Base-by-base conservation (phyloP, 1,140 invertebrate genomes). In the Bombyx mandarina region DNA sequence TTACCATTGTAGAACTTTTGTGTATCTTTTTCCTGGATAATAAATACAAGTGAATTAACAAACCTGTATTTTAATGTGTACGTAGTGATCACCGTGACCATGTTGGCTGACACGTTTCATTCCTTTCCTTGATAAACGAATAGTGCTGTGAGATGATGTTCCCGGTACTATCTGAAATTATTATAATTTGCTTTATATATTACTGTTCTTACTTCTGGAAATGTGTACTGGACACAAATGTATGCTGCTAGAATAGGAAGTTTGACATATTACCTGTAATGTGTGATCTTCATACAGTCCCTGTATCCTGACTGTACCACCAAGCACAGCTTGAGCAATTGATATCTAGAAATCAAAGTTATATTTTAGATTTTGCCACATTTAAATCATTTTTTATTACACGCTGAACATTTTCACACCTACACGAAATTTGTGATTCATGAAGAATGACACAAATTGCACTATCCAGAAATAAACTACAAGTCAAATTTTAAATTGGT, bases 31-130 rank as follows among this genome's bases (percentile, higher is more conserved):
- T 45, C 45, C 45, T 10, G 10, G 10, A 7, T 8, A 45, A 8
- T 45, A 45, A 45, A 10, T 7, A 7, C 45, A 8, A 8, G 26
- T 9, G 1, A 51, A 35, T 10, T 10, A 26, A 55, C 61, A 46
- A 56, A 92, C 88, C 69, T 91, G 90, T 67, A 99, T 95, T 89
- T 98, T 99, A 7, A 99, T 89, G 73, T 97, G 94, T 8, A 99
- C 92, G 80, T 99, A 99, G 88, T 99, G 99, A 88, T 99, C 98
- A 0, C 99, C 99, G 72, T 95, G 91, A 1, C 98, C 98, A 65
- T 94, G 92, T 6, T 93, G 92, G 73, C 96, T 96, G 0, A 99
- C 92, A 67, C 96, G 92, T 77, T 97, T 97, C 73, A 99, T 92
- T 3, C 99, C 99, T 88, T 99, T 99, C 1, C 95, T 93, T 2